phyloP scores from a whole-genome alignment of 2,797 vertebrate genomes.

The Coranthus polyacanthus region DNA sequence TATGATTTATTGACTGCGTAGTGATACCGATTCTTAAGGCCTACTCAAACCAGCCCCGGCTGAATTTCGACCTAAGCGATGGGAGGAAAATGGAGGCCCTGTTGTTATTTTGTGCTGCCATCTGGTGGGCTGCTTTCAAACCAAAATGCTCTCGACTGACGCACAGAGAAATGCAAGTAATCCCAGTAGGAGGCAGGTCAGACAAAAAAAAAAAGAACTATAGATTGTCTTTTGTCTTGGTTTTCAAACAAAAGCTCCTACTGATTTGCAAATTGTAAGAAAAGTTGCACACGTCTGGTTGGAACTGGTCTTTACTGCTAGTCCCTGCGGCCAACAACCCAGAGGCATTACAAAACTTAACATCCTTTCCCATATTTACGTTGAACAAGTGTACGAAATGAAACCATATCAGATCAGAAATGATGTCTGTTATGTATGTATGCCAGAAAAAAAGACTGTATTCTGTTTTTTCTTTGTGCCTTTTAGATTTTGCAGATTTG shows the following conservation, averaged over 20 bases:
- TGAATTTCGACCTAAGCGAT: neutral
- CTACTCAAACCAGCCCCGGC: neutral
- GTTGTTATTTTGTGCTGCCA: conserved; percentile 71
- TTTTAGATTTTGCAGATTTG: neutral
- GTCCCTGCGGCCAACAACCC: neutral
- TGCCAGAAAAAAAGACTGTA: neutral
- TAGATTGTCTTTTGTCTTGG: neutral
- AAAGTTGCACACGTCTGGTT: neutral
- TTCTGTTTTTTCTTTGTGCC: neutral
- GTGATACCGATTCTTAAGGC: neutral
- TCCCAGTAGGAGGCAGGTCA: neutral
- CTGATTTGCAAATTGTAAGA: neutral
- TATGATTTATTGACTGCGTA: neutral
- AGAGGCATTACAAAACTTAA: neutral
- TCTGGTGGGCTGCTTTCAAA: conserved; percentile 66
- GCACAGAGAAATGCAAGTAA: neutral
- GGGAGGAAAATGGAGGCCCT: neutral
- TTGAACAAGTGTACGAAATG: too few relatives aligned
- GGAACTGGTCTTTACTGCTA: neutral
- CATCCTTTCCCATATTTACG: too few relatives aligned
- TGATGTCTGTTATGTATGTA: neutral
- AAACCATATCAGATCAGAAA: neutral
- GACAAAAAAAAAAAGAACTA: neutral
- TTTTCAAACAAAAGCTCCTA: conserved; percentile 7
- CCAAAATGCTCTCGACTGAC: neutral